Percentiles rank a stretch among this genome's conserved stretches.
Conservation (phyloP, 2,888 invertebrate species). For the Nematopogon swammerdamellus region DNA sequence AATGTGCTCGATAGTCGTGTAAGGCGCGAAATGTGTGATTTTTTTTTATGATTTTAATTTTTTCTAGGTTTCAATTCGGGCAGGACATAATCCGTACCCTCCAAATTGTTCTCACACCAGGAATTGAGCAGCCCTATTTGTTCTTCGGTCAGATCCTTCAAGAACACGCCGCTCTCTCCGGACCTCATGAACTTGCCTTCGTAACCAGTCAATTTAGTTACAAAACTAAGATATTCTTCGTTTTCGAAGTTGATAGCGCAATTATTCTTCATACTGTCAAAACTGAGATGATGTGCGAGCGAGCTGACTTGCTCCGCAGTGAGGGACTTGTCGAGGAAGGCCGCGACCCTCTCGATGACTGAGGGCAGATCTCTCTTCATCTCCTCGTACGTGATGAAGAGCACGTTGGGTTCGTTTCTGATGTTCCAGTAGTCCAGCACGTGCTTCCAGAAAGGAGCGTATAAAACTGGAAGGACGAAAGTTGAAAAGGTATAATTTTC, state of each 20-base stretch:
- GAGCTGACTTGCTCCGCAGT: constrained; percentile 33
- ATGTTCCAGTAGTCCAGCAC: not conserved
- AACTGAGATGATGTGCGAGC: constrained; percentile 54
- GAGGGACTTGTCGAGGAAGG: constrained; percentile 43
- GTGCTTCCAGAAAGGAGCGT: not conserved
- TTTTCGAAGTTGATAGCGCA: constrained; percentile 41
- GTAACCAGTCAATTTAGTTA: constrained; percentile 8
- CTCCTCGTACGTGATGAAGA: not conserved
- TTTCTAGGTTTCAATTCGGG: too few relatives aligned
- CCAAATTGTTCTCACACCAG: constrained; percentile 22
- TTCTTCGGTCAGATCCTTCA: constrained; percentile 24
- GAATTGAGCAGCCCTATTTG: constrained; percentile 36
- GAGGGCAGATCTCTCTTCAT: constrained; percentile 34
- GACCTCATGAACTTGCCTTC: constrained; percentile 40
- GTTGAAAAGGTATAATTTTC: too few relatives aligned
- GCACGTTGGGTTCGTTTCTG: not conserved
- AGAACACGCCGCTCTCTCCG: constrained; percentile 41
- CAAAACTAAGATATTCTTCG: too few relatives aligned
- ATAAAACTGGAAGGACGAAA: not conserved
- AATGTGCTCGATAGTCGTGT: too few relatives aligned
- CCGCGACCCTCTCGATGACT: constrained; percentile 42
- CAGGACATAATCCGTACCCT: constrained; percentile 2
- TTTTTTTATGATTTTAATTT: too few relatives aligned
- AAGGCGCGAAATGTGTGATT: too few relatives aligned
- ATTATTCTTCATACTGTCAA: constrained; percentile 56